phyloP scores from a whole-genome alignment of 2,888 invertebrate genomes.

The Nomada hirtipes region DNA sequence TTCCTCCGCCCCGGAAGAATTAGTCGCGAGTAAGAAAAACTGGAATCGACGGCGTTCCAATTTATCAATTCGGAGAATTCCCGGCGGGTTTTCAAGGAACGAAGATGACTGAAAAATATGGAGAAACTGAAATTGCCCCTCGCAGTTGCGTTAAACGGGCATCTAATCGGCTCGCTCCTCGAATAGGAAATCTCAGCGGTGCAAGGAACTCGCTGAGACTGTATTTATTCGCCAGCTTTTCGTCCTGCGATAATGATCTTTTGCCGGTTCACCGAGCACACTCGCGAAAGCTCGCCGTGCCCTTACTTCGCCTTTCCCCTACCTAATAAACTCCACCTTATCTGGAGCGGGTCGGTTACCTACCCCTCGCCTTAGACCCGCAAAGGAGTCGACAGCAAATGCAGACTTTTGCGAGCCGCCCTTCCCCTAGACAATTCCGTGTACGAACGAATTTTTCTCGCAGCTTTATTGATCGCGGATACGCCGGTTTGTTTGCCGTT shows the following conservation, averaged over 20 bases:
- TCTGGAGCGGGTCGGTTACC: constrained; percentile 46
- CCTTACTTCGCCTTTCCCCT: constrained; percentile 15
- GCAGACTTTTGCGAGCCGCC: constrained; percentile 14
- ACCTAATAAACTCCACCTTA: constrained; percentile 63
- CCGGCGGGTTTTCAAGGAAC: background rate
- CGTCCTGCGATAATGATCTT: constrained; percentile 61
- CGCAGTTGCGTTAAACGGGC: constrained; percentile 6
- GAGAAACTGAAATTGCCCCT: background rate
- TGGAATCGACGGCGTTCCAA: constrained; percentile 7
- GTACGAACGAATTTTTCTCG: background rate
- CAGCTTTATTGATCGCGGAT: background rate
- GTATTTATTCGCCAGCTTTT: constrained; percentile 66
- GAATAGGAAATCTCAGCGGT: constrained; percentile 57
- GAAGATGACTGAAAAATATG: background rate
- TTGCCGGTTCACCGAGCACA: constrained; percentile 52
- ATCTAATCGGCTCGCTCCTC: background rate
- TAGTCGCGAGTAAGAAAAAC: constrained; percentile 59
- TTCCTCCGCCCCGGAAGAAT: constrained; percentile 75
- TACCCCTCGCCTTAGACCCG: constrained; percentile 22
- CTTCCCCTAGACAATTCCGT: background rate
- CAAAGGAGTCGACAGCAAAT: constrained; percentile 47
- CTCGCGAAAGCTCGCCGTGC: constrained; percentile 29
- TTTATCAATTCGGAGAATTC: too few species aligned
- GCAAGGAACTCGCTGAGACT: constrained; percentile 50
- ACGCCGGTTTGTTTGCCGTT: background rate